Conservation (phyloP, 2,797 vertebrate genomes). For the Denticeps clupeoides region DNA sequence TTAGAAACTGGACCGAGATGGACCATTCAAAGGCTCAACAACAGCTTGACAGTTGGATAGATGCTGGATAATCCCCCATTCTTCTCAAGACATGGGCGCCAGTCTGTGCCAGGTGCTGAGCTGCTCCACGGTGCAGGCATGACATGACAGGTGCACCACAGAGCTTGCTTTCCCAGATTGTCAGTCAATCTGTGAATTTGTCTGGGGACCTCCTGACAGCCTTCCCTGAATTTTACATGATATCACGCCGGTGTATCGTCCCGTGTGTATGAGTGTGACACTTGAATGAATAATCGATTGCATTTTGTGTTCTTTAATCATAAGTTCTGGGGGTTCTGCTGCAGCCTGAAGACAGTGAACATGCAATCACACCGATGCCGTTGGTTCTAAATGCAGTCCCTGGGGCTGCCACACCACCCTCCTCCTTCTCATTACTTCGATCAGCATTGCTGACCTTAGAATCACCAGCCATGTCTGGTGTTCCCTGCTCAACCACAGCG, state of each 20-base stretch:
- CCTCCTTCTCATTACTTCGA: no score
- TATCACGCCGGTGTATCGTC: constrained; percentile 44
- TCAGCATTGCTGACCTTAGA: no score
- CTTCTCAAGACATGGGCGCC: not conserved
- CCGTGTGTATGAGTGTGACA: constrained; percentile 39
- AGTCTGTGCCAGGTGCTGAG: not conserved
- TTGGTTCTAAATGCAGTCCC: no score
- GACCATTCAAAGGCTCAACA: constrained; percentile 27
- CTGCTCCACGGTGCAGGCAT: not conserved
- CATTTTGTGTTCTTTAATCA: constrained; percentile 33
- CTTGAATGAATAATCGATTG: constrained; percentile 28
- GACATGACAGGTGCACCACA: constrained; percentile 19
- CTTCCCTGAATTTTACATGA: constrained; percentile 32
- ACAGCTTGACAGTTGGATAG: constrained; percentile 28
- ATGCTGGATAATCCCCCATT: constrained; percentile 28
- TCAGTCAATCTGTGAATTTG: constrained; percentile 27
- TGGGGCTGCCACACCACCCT: no score
- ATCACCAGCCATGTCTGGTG: no score
- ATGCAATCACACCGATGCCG: no score
- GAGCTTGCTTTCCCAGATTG: constrained; percentile 28
- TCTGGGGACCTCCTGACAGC: constrained; percentile 37
- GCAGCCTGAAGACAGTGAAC: no score
- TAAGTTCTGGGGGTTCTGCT: no score
- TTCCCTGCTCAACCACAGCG: no score
- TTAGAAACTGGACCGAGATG: no score